These are phyloP conservation scores for Watsonalla cultraria DNA, from an alignment of 2,888 invertebrate genomes.

Conservation along the genomic window DNA sequence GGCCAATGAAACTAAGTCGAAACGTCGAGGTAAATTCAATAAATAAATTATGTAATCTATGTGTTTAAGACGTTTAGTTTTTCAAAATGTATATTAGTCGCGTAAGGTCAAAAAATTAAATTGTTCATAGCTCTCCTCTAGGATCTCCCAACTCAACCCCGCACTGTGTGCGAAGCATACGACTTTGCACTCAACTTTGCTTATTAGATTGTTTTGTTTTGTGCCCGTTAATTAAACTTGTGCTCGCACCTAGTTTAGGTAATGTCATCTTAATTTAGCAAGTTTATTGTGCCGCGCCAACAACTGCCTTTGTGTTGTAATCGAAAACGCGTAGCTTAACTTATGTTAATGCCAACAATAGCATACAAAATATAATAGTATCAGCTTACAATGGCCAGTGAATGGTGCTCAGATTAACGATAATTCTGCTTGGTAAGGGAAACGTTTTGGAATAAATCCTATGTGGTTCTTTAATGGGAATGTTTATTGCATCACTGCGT, in stretches of 20 bases:
- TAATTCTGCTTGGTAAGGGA: too few species aligned
- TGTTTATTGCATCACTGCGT: too few species aligned
- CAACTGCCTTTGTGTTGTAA: slow-evolving; percentile 1
- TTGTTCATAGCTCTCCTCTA: background rate
- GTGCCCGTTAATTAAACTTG: slow-evolving; percentile 52
- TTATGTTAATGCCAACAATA: background rate
- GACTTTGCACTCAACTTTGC: slow-evolving; percentile 60
- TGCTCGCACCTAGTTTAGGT: slow-evolving; percentile 32
- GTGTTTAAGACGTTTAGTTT: too few species aligned
- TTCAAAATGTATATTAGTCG: too few species aligned
- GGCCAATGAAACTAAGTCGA: too few species aligned
- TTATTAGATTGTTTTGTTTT: slow-evolving; percentile 69
- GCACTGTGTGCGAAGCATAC: slow-evolving; percentile 34
- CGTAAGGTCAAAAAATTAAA: background rate
- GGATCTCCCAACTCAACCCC: slow-evolving; percentile 10
- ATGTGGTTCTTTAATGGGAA: too few species aligned
- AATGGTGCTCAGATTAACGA: too few species aligned
- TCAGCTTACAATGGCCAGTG: too few species aligned
- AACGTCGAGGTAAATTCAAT: too few species aligned
- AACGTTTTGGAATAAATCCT: too few species aligned
- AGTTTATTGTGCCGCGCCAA: slow-evolving; percentile 15
- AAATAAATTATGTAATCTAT: too few species aligned
- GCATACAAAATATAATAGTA: background rate
- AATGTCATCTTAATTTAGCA: slow-evolving; percentile 26
- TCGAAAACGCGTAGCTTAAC: background rate